Percentiles rank a stretch among this genome's conserved stretches.
phyloP scores from a whole-genome alignment of 2,113 vertebrate genomes.

The Melanotaenia duboulayi region DNA sequence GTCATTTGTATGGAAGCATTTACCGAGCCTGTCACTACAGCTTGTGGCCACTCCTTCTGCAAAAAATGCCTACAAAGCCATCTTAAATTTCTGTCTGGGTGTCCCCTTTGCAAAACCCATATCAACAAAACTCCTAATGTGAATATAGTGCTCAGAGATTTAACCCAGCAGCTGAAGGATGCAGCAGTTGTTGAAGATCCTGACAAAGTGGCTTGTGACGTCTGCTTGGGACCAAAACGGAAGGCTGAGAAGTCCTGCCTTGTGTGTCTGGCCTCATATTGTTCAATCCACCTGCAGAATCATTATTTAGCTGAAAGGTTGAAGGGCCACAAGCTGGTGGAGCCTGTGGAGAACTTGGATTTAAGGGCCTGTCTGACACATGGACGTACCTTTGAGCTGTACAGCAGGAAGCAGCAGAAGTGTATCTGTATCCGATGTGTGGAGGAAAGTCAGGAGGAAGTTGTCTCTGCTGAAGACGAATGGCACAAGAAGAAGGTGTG shows the following conservation, averaged over 20 bases:
- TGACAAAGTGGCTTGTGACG: conserved; percentile 87
- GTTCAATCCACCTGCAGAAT: conserved; percentile 86
- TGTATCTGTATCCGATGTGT: conserved; percentile 92
- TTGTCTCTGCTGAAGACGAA: conserved; percentile 65
- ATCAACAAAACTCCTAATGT: neutral
- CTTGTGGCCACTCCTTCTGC: conserved; percentile 78
- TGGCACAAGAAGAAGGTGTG: conserved; percentile 66
- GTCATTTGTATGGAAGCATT: conserved; percentile 62
- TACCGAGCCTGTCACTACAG: conserved; percentile 60
- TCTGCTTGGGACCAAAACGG: conserved; percentile 84
- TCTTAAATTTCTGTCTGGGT: accelerated
- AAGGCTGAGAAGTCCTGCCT: conserved; percentile 91
- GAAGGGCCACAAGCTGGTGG: conserved; percentile 89
- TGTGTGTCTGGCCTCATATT: conserved; percentile 91
- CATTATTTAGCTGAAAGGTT: conserved; percentile 85
- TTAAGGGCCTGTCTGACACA: conserved; percentile 88
- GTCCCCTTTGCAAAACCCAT: conserved; percentile 63
- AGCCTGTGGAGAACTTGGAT: conserved; percentile 88
- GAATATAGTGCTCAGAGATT: conserved; percentile 54
- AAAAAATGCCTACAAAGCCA: conserved; percentile 6
- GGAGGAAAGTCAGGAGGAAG: conserved; percentile 45
- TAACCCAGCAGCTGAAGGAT: conserved; percentile 12
- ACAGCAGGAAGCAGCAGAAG: conserved; percentile 82
- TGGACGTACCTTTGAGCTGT: conserved; percentile 91
- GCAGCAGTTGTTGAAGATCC: conserved; percentile 6